Conservation (phyloP, 2,888 invertebrate genomes). For the Hirtodrosophila duncani region DNA sequence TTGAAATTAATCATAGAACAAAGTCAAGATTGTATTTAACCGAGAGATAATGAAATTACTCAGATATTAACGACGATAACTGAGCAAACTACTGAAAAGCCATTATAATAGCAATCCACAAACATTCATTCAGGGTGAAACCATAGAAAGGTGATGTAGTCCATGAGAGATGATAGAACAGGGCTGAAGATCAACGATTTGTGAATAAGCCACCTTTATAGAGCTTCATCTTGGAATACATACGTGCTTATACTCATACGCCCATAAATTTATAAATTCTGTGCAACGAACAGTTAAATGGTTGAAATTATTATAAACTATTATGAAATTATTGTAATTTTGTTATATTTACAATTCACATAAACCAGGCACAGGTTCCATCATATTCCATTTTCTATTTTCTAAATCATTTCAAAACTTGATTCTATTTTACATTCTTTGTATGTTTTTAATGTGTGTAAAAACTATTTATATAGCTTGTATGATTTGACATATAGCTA, state of each 20-base stretch:
- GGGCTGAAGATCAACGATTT: too few relatives aligned
- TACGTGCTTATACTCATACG: too few relatives aligned
- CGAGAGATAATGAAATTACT: constrained; percentile 1
- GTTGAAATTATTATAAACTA: constrained; percentile 5
- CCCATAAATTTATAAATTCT: constrained; percentile 5
- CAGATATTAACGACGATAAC: constrained; percentile 15
- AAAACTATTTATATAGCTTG: constrained; percentile 37
- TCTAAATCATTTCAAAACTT: constrained; percentile 42
- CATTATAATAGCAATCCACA: constrained; percentile 10
- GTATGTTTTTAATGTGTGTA: constrained; percentile 42
- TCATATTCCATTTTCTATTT: constrained; percentile 53
- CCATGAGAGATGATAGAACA: too few relatives aligned
- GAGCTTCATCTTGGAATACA: too few relatives aligned
- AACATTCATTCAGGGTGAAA: too few relatives aligned
- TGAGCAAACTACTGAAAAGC: constrained; percentile 13
- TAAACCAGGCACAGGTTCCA: too few relatives aligned
- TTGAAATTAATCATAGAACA: constrained; percentile 42
- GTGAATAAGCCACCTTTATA: too few relatives aligned
- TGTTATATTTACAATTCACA: constrained; percentile 19
- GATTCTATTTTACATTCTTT: constrained; percentile 56
- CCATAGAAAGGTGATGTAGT: too few relatives aligned
- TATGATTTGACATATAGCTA: constrained; percentile 18
- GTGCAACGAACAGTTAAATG: constrained; percentile 30
- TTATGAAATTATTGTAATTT: constrained; percentile 14
- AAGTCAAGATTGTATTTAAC: constrained; percentile 36